phyloP scores from a whole-genome alignment of 1,140 invertebrate species.

The Aphaenogaster ashmeadi region DNA sequence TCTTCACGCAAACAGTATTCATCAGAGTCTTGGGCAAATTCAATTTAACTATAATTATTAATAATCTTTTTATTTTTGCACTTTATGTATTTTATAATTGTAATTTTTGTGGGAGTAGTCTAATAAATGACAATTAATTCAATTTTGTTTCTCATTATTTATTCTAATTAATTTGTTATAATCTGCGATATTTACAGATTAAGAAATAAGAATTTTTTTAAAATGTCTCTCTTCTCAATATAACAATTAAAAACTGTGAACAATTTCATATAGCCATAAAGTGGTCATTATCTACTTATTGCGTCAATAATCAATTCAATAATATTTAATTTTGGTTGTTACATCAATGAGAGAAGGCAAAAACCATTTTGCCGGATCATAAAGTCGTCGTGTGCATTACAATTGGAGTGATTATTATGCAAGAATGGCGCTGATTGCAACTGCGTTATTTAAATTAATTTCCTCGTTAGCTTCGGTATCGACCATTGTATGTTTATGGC shows the following conservation, averaged over 20 bases:
- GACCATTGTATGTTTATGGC: slow-evolving; percentile 82
- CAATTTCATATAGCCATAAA: neutral
- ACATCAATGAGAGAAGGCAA: neutral
- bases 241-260: neutral
- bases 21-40: too few relatives aligned
- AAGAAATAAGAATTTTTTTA: neutral
- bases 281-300: neutral
- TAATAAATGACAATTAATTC: too few relatives aligned
- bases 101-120: too few relatives aligned
- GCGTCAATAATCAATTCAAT: neutral
- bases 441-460: slow-evolving; percentile 78
- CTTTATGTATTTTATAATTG: too few relatives aligned
- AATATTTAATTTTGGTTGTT: neutral
- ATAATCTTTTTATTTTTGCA: too few relatives aligned
- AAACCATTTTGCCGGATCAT: neutral
- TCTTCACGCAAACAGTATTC: too few relatives aligned
- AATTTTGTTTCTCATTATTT: too few relatives aligned
- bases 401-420: slow-evolving; percentile 65
- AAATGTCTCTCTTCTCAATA: neutral
- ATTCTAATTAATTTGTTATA: neutral
- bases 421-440: slow-evolving; percentile 64
- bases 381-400: slow-evolving; percentile 36
- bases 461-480: slow-evolving; percentile 76
- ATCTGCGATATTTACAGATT: neutral
- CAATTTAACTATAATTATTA: too few relatives aligned